Conservation (phyloP, 92 coral and sea anemone genomes). For the Muricea muricata region DNA sequence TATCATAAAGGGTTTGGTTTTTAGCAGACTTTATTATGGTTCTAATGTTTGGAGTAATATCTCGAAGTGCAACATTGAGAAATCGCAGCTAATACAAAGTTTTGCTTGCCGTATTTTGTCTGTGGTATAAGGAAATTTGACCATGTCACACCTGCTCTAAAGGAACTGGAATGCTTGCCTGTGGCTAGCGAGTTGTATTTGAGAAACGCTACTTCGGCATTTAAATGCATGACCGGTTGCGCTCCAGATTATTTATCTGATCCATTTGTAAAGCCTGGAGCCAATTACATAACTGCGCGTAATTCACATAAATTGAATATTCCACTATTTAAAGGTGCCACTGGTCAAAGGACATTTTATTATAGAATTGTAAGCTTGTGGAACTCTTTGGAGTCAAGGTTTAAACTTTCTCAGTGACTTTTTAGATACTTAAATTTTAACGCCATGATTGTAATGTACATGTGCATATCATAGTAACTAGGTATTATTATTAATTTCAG, state of each 20-base stretch:
- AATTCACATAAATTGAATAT: neutral
- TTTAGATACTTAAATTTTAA: too few relatives aligned
- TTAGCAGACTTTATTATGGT: slow-evolving; percentile 42
- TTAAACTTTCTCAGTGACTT: too few relatives aligned
- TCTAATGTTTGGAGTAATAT: slow-evolving; percentile 50
- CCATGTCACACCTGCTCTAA: neutral
- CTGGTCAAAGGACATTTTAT: too few relatives aligned
- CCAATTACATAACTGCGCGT: neutral
- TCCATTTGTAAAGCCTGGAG: slow-evolving; percentile 4
- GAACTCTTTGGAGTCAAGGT: too few relatives aligned
- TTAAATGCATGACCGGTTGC: slow-evolving; percentile 59
- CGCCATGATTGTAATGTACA: too few relatives aligned
- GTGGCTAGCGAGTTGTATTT: too few relatives aligned
- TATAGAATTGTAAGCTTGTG: too few relatives aligned
- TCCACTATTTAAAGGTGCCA: too few relatives aligned
- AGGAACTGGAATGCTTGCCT: neutral
- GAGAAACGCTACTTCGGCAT: slow-evolving; percentile 31
- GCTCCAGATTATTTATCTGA: slow-evolving; percentile 56
- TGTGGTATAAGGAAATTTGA: too few relatives aligned
- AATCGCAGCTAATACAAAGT: neutral
- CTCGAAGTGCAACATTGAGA: neutral
- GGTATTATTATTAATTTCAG: too few relatives aligned
- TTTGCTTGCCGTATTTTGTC: neutral
- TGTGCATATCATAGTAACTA: too few relatives aligned
- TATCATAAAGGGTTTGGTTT: slow-evolving; percentile 17